These are phyloP conservation scores for Sminthurinus aureus DNA, from an alignment of 2,888 invertebrate genomes.

Conservation along the genomic window DNA sequence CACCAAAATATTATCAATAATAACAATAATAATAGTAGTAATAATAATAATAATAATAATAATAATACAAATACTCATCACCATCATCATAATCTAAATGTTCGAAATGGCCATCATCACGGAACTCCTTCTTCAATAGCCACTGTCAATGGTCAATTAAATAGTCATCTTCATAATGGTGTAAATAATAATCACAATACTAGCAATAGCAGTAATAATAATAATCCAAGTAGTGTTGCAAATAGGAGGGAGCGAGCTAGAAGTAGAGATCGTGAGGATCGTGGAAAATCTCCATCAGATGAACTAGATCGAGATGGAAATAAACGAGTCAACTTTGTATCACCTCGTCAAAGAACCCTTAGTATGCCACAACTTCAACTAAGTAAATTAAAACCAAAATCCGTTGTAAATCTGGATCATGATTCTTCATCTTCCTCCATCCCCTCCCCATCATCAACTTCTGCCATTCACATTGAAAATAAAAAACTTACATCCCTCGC, in stretches of 20 bases:
- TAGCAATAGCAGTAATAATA: not conserved
- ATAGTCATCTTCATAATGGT: not conserved
- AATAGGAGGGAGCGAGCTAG: conserved; percentile 33
- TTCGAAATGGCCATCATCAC: conserved; percentile 3
- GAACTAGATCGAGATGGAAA: conserved; percentile 16
- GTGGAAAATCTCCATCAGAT: conserved; percentile 26
- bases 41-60: conserved; percentile 6
- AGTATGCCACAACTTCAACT: conserved; percentile 80
- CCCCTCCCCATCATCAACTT: conserved; percentile 19
- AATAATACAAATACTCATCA: conserved; percentile 30
- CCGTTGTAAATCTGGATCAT: conserved; percentile 53
- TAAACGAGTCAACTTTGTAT: conserved; percentile 67
- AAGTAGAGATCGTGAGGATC: conserved; percentile 46
- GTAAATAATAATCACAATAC: not conserved
- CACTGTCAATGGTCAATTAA: not conserved
- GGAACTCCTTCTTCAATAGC: not conserved
- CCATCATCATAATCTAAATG: conserved; percentile 1
- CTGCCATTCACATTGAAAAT: not conserved
- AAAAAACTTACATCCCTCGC: conserved; percentile 4
- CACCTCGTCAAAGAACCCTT: conserved; percentile 76
- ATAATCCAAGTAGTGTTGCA: conserved; percentile 19
- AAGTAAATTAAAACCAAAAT: conserved; percentile 57
- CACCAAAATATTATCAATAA: not conserved
- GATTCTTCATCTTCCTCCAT: conserved; percentile 17
- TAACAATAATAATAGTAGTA: conserved; percentile 34